Evolutionary conservation across 2,113 vertebrate genomes (phyloP), one percentile per base, ranked within the genome.

Genomic region (Oceanites oceanicus): DNA sequence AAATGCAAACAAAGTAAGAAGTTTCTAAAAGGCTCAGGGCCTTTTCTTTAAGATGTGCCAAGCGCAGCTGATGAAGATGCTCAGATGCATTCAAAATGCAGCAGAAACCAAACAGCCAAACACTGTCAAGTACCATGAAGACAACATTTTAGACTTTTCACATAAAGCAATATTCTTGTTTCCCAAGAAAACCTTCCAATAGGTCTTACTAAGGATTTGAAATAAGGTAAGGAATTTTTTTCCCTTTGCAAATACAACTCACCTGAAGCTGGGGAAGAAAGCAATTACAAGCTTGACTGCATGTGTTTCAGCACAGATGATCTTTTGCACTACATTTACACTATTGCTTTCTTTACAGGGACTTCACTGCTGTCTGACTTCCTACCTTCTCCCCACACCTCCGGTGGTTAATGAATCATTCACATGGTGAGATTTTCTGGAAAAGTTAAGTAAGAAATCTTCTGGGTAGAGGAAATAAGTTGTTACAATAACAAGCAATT

Each of bases 401-500:
- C 81, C 42, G 47, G 81, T 11, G 36, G 80, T 80, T 90, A 95
- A 96, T 89, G 88, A 94, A 97, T 70, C 91, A 82, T 34, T 52
- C 59, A 67, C 36, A 52, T 1, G 25, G 59, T 4, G 45, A 94
- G 92, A 71, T 87, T 55, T 78, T 85, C 91, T 90, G 53, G 52
- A 80, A 87, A 86, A 94, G 77, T 66, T 68, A 86, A 88, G 78
- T 21, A 82, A 96, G 85, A 78, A 95, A 79, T 92, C 90, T 95
- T 90, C 86, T 55, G 88, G 83, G 94, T 90, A 96, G 94, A 92
- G 81, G 91, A 97, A 95, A 15, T 95, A 95, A 97, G 94, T 96
- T 96, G 97, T 75, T 97, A 98, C 88, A 97, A 97, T 96, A 97
- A 94, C 93, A 94, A 58, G 68, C 77, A 34, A 95, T 98, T 97